phyloP scores from a whole-genome alignment of 2,797 vertebrate species.

The Darevskia mixta region DNA sequence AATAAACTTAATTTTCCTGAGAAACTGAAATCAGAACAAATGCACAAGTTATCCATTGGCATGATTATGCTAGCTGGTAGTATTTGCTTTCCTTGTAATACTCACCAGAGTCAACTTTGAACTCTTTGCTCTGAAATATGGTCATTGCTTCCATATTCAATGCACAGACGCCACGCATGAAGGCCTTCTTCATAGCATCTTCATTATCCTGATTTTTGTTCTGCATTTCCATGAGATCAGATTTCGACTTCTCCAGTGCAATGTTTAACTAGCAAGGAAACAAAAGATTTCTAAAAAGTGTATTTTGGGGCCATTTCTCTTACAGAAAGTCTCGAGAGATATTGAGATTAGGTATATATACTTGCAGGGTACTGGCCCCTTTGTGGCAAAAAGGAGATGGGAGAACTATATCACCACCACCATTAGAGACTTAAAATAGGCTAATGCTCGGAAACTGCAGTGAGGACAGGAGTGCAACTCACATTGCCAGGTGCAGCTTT shows the following conservation, averaged over 20 bases:
- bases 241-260: constrained; percentile 84
- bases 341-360: background rate
- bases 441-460: background rate
- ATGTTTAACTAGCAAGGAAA: constrained; percentile 81
- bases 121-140: constrained; percentile 89
- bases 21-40: constrained; percentile 1
- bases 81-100: constrained; percentile 45
- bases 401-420: background rate
- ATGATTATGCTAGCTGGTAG: too few species aligned
- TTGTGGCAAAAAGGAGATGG: background rate
- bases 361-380: background rate
- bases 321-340: background rate
- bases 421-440: background rate
- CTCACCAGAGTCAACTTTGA: constrained; percentile 77
- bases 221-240: constrained; percentile 87
- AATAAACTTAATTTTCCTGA: background rate
- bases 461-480: background rate
- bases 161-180: constrained; percentile 97
- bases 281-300: background rate
- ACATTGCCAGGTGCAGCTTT: background rate
- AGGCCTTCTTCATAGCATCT: constrained; percentile 96
- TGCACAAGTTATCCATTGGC: background rate
- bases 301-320: background rate
- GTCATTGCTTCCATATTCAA: constrained; percentile 96
- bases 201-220: constrained; percentile 89